These are phyloP conservation scores for Oryzias dopingdopingensis DNA, from an alignment of 2,797 vertebrate genomes.

Conservation along the genomic window DNA sequence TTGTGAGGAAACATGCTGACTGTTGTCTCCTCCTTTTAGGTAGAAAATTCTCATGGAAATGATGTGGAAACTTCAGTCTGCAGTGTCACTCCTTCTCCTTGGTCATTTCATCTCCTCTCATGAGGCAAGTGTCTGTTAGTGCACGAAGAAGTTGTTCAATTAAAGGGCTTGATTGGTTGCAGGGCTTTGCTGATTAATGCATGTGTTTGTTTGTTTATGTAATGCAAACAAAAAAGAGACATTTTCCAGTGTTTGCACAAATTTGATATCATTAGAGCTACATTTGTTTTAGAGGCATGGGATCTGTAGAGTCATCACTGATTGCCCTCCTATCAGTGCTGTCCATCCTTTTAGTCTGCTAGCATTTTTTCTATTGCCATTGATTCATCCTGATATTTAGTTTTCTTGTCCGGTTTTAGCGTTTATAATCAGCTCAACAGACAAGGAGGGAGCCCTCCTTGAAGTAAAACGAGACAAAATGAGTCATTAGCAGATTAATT, in stretches of 20 bases:
- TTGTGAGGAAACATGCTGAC: not conserved
- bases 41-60: conserved; percentile 44
- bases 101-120: conserved; percentile 49
- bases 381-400: conserved; percentile 21
- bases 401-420: conserved; percentile 39
- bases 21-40: conserved; percentile 23
- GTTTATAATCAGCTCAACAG: not conserved
- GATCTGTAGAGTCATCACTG: conserved; percentile 9
- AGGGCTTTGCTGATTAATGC: not conserved
- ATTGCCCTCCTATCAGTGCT: conserved; percentile 4
- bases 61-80: conserved; percentile 48
- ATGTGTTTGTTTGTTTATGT: not conserved
- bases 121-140: conserved; percentile 49
- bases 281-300: not conserved
- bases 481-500: conserved; percentile 8
- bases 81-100: conserved; percentile 49
- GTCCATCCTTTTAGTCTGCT: conserved; percentile 21
- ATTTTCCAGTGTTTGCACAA: conserved; percentile 5
- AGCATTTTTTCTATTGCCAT: conserved; percentile 16
- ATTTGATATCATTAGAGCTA: conserved; percentile 1
- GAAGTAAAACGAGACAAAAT: conserved; percentile 28
- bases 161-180: no score
- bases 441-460: not conserved
- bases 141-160: not conserved
- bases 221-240: not conserved